Conservation (phyloP, 2,113 vertebrate genomes). For the Callaeas wilsoni region DNA sequence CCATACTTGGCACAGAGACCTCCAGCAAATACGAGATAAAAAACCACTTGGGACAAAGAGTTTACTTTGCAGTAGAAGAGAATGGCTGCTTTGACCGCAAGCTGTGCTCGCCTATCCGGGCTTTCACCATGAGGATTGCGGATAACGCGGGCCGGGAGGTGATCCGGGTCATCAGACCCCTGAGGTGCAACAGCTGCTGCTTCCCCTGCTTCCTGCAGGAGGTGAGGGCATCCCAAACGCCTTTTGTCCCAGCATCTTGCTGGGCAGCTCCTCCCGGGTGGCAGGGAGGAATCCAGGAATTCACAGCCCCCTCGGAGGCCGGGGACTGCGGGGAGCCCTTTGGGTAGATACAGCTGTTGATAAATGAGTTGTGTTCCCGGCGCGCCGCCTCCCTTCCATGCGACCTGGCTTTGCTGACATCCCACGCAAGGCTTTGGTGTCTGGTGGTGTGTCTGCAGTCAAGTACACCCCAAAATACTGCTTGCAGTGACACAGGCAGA, state of each 20-base stretch:
- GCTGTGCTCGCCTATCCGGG: slow-evolving; percentile 86
- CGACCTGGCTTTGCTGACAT: background rate
- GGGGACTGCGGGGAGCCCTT: rapidly evolving
- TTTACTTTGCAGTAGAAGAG: slow-evolving; percentile 94
- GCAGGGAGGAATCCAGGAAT: background rate
- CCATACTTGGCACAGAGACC: slow-evolving; percentile 91
- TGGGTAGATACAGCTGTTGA: background rate
- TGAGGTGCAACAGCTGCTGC: slow-evolving; percentile 91
- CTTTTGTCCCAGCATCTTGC: rapidly evolving
- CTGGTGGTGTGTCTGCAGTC: background rate
- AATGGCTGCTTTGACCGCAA: slow-evolving; percentile 88
- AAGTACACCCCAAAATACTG: background rate
- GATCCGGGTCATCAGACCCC: slow-evolving; percentile 84
- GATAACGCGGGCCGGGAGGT: slow-evolving; percentile 85
- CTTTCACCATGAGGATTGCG: slow-evolving; percentile 86
- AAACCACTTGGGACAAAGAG: slow-evolving; percentile 87
- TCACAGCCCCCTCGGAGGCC: background rate
- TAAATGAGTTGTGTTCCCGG: rapidly evolving
- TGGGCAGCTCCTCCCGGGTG: background rate
- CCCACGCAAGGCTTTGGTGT: background rate
- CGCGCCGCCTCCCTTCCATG: background rate
- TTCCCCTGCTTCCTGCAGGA: slow-evolving; percentile 94
- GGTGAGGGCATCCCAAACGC: slow-evolving; percentile 68
- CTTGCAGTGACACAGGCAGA: background rate
- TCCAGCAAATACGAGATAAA: slow-evolving; percentile 96